Conservation (phyloP, 2,797 vertebrate species). For the Sphenodon punctatus region DNA sequence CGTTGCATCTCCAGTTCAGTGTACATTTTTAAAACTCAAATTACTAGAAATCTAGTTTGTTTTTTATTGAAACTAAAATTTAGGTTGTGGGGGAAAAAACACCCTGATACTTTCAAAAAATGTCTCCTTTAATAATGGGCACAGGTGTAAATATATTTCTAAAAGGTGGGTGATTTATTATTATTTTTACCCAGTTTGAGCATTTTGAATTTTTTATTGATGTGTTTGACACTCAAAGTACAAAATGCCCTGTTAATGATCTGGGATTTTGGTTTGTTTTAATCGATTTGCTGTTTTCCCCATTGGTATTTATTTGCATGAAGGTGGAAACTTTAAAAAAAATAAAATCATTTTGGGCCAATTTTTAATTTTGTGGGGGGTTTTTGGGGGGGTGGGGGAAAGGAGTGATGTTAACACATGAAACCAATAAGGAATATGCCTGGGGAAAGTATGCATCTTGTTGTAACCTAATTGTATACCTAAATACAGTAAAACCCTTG, state of each 20-base stretch:
- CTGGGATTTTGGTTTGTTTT: neutral
- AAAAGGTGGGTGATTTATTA: fast-evolving
- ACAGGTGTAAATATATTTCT: neutral
- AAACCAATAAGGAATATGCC: neutral
- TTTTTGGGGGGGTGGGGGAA: too few species aligned
- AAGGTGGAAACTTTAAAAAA: too few species aligned
- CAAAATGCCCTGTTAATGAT: neutral
- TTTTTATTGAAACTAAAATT: neutral
- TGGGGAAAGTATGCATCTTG: neutral
- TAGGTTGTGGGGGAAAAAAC: neutral
- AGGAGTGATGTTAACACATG: too few species aligned
- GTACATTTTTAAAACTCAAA: too few species aligned
- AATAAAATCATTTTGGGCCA: too few species aligned
- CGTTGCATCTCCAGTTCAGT: too few species aligned
- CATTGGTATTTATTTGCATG: neutral
- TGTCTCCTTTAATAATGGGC: neutral
- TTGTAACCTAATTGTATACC: neutral
- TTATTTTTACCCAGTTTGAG: too few species aligned
- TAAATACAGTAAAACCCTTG: neutral
- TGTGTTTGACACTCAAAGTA: neutral
- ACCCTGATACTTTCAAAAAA: neutral
- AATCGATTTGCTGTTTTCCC: neutral
- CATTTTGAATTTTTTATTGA: constrained; percentile 4
- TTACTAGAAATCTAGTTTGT: neutral
- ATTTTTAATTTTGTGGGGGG: too few species aligned